Conservation (phyloP, 2,113 vertebrate genomes). For the Charadrius vociferus region DNA sequence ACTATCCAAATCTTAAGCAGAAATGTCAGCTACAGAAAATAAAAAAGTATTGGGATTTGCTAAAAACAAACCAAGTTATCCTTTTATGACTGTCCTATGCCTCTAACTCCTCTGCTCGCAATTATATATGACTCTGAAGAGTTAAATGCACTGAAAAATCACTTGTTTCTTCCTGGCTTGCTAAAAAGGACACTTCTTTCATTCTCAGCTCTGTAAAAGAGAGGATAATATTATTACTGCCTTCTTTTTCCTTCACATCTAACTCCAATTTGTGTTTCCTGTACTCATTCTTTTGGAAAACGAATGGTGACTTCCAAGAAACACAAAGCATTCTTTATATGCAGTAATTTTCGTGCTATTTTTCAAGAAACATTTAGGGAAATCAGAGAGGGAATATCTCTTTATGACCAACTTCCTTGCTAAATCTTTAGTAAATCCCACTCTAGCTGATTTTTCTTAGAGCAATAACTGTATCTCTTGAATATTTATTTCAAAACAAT, state of each 20-base stretch:
- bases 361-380: neutral
- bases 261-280: neutral
- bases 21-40: neutral
- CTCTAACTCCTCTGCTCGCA: neutral
- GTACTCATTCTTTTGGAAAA: neutral
- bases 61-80: neutral
- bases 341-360: neutral
- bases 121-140: neutral
- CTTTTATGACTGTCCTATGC: neutral
- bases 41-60: neutral
- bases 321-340: neutral
- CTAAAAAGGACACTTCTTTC: neutral
- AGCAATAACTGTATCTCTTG: neutral
- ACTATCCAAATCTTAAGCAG: neutral
- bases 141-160: neutral
- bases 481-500: constrained; percentile 34
- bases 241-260: neutral
- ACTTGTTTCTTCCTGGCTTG: neutral
- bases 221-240: neutral
- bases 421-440: neutral
- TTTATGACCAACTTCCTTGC: neutral
- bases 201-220: neutral
- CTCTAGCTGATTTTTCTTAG: neutral
- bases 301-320: neutral
- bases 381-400: neutral